Evolutionary conservation across 2,113 vertebrate species (phyloP).

Genomic region (Apistogramma diplotaenia): DNA sequence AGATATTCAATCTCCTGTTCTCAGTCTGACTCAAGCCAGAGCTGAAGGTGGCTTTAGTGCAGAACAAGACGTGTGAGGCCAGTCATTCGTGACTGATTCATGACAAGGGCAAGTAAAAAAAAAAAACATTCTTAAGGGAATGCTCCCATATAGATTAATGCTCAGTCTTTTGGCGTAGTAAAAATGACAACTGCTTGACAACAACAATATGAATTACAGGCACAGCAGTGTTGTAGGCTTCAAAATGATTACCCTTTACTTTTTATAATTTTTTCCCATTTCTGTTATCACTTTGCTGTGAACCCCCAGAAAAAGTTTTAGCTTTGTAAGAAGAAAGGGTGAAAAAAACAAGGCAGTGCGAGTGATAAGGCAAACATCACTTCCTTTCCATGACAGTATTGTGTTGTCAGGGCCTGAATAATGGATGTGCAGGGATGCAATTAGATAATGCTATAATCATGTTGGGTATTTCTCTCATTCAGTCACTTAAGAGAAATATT

Average conservation of each 20-base stretch:
- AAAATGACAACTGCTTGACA: constrained; percentile 2
- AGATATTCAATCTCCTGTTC: background rate
- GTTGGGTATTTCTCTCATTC: constrained; percentile 29
- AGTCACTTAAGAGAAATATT: constrained; percentile 19
- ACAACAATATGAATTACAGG: constrained; percentile 36
- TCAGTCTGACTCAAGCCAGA: background rate
- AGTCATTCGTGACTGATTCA: constrained; percentile 22
- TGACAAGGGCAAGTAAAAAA: constrained; percentile 3
- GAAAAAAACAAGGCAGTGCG: background rate
- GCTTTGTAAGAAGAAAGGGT: constrained; percentile 21
- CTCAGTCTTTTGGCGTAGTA: constrained; percentile 12
- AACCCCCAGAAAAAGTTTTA: background rate
- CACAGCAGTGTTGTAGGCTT: background rate
- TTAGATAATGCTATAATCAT: constrained; percentile 64
- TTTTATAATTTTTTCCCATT: background rate
- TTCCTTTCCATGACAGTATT: constrained; percentile 41
- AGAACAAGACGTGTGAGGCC: constrained; percentile 16
- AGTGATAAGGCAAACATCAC: constrained; percentile 12
- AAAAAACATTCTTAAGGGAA: constrained; percentile 7
- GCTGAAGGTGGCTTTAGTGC: background rate
- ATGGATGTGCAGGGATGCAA: constrained; percentile 50
- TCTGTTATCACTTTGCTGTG: background rate
- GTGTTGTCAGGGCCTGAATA: constrained; percentile 50
- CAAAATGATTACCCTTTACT: background rate
- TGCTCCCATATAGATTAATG: constrained; percentile 10